phyloP scores from a whole-genome alignment of 2,113 vertebrate species.

The Pluvialis apricaria region DNA sequence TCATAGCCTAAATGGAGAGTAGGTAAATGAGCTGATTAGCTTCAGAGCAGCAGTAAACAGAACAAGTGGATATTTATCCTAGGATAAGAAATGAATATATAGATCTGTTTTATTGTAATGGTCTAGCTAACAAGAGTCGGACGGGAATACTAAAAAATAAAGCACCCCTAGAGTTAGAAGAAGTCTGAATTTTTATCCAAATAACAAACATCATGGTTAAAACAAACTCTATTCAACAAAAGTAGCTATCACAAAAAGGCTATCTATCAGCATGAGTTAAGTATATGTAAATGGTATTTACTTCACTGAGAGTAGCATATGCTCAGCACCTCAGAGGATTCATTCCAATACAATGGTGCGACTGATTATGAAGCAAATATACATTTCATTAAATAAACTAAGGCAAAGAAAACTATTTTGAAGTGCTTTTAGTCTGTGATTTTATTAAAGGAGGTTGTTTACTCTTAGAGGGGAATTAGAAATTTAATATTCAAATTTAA shows the following conservation, averaged over 20 bases:
- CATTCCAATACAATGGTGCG: not conserved
- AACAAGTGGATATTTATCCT: not conserved
- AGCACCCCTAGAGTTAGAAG: not conserved
- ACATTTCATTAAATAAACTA: conserved; percentile 3
- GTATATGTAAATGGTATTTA: conserved; percentile 1
- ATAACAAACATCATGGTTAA: not conserved
- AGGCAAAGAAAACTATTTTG: not conserved
- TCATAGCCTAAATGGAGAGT: not conserved
- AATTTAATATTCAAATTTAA: not conserved
- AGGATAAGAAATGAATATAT: not conserved
- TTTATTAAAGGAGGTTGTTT: conserved; percentile 1
- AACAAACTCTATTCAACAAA: not conserved
- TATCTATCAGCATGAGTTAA: not conserved
- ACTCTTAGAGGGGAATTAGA: not conserved
- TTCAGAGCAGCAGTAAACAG: not conserved
- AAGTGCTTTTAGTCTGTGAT: not conserved
- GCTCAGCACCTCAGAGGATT: conserved; percentile 2
- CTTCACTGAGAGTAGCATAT: not conserved
- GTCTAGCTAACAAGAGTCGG: not conserved
- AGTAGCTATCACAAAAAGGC: not conserved
- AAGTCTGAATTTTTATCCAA: not conserved
- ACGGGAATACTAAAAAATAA: not conserved
- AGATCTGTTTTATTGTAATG: not conserved
- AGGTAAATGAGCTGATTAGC: not conserved
- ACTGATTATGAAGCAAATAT: not conserved